Evolutionary conservation across 37 sponge, comb jelly and placozoan genomes (phyloP).

Genomic region (Crambe crambe): DNA sequence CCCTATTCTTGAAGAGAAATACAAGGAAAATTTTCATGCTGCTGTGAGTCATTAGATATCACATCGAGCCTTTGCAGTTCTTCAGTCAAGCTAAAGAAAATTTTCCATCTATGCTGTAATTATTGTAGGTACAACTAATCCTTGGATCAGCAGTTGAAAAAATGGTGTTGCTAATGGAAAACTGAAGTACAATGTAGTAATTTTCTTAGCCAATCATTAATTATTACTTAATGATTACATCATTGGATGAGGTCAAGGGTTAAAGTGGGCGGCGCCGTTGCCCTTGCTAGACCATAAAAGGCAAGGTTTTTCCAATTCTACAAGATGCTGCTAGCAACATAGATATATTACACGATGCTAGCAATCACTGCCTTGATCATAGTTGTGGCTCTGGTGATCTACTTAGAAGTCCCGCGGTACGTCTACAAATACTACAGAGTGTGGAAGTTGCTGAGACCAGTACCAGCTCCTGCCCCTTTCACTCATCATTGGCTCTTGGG

Average conservation of each 20-base stretch:
- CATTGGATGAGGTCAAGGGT: too few species aligned
- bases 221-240: too few species aligned
- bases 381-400: too few species aligned
- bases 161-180: slow-evolving; percentile 32
- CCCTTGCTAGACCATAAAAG: too few species aligned
- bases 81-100: background rate
- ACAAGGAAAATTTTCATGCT: slow-evolving; percentile 38
- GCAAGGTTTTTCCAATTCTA: too few species aligned
- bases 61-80: background rate
- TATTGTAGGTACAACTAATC: slow-evolving; percentile 28
- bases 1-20: slow-evolving; percentile 43
- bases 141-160: slow-evolving; percentile 29
- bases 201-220: background rate
- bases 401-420: too few species aligned
- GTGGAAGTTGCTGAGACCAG: background rate
- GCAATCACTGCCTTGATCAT: too few species aligned
- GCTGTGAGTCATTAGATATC: slow-evolving; percentile 30
- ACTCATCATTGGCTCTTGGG: background rate
- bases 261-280: too few species aligned
- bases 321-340: too few species aligned
- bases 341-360: too few species aligned
- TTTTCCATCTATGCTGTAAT: background rate
- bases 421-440: slow-evolving; percentile 9
- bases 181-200: background rate
- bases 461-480: background rate